Conservation (phyloP, 2,888 invertebrate species). For the Hydroisotoma schaefferi region DNA sequence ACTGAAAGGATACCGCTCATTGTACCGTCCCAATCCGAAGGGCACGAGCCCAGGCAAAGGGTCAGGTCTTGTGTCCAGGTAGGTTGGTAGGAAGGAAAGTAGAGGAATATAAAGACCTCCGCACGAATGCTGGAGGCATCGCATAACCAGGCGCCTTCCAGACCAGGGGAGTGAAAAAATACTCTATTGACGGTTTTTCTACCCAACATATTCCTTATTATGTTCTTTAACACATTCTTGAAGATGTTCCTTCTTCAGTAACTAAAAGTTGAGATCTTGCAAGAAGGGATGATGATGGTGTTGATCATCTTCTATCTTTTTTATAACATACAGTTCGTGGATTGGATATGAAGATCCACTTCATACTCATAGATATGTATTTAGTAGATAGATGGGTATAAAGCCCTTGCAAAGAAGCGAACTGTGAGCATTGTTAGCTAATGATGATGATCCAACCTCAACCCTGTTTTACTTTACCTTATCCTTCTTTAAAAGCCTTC, state of each 20-base stretch:
- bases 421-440: background rate
- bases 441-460: slow-evolving; percentile 1
- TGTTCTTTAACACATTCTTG: slow-evolving; percentile 1
- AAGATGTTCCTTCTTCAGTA: slow-evolving; percentile 3
- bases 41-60: slow-evolving; percentile 47
- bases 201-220: background rate
- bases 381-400: no score
- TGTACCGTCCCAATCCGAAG: no score
- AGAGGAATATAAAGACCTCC: slow-evolving; percentile 23
- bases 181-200: slow-evolving; percentile 22
- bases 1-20: slow-evolving; percentile 44
- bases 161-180: slow-evolving; percentile 46
- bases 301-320: background rate
- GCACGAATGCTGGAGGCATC: slow-evolving; percentile 36
- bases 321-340: no score
- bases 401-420: no score
- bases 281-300: background rate
- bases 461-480: slow-evolving; percentile 1
- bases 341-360: no score
- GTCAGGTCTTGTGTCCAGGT: slow-evolving; percentile 34
- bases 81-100: background rate
- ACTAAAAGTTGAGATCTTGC: no score
- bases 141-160: slow-evolving; percentile 46
- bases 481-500: no score
- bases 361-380: no score